phyloP scores from a whole-genome alignment of 1,140 invertebrate species.

The Dryas iulia region DNA sequence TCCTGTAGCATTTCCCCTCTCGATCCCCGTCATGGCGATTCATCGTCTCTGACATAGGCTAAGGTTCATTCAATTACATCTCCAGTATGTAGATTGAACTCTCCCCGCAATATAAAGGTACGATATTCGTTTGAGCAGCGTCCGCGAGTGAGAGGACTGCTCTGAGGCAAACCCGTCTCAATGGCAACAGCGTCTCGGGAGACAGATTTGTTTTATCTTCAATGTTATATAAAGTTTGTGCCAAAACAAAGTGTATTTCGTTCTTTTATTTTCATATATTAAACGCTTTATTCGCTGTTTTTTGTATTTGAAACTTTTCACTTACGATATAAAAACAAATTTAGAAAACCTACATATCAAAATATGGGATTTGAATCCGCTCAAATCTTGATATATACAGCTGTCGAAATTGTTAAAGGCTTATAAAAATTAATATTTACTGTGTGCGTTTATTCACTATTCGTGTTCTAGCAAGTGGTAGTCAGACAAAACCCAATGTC shows the following conservation, averaged over 20 bases:
- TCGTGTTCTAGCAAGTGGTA: too few species aligned
- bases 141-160: neutral
- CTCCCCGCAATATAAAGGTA: neutral
- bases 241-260: neutral
- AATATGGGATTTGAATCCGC: too few species aligned
- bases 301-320: too few species aligned
- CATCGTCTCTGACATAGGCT: neutral
- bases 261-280: too few species aligned
- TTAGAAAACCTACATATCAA: too few species aligned
- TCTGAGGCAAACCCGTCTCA: neutral
- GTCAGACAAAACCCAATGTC: too few species aligned
- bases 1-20: neutral
- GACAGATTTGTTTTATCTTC: neutral
- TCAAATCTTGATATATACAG: too few species aligned
- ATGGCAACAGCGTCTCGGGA: neutral
- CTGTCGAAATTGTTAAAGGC: too few species aligned
- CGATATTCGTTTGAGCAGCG: neutral
- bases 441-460: too few species aligned
- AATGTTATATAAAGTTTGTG: neutral
- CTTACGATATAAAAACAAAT: too few species aligned
- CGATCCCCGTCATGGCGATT: neutral
- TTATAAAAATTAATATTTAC: too few species aligned
- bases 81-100: neutral
- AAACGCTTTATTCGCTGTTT: too few species aligned
- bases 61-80: neutral